These are phyloP conservation scores for Lucinisca nassula DNA, from an alignment of 2,888 invertebrate genomes.

Conservation along the genomic window DNA sequence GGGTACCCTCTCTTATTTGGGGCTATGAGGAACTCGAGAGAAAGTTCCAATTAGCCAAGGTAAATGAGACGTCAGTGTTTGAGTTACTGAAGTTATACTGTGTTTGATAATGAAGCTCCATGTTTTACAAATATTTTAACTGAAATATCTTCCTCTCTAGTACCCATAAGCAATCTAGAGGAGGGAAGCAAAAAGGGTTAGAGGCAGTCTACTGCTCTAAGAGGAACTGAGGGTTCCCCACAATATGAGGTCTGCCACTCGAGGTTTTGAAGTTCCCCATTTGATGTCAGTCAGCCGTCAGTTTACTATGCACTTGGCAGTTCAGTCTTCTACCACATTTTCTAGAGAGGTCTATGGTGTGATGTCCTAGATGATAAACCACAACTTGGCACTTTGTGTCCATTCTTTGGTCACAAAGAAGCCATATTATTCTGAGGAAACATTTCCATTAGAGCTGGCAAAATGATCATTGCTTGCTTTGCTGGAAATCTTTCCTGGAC, in stretches of 20 bases:
- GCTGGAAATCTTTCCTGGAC: conserved; percentile 1
- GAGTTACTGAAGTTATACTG: no score
- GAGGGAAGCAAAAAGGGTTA: not conserved
- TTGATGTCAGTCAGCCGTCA: not conserved
- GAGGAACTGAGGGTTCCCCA: conserved; percentile 10
- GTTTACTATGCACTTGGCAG: not conserved
- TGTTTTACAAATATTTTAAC: conserved; percentile 9
- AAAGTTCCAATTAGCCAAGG: no score
- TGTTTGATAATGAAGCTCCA: no score
- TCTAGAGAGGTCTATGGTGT: conserved; percentile 9
- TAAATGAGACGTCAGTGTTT: no score
- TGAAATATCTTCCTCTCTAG: not conserved
- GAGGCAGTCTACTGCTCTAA: not conserved
- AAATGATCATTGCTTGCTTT: not conserved
- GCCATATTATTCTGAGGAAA: not conserved
- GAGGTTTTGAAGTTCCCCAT: not conserved
- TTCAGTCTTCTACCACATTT: not conserved
- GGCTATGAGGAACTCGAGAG: no score
- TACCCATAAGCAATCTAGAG: conserved; percentile 10
- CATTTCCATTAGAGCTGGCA: not conserved
- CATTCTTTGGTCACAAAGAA: not conserved
- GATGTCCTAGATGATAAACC: not conserved
- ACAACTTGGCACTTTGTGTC: not conserved
- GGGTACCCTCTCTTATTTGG: no score
- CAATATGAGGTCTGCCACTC: conserved; percentile 4